Evolutionary conservation across 2,113 vertebrate species (phyloP).

Genomic region (Triplophysa tibetana): DNA sequence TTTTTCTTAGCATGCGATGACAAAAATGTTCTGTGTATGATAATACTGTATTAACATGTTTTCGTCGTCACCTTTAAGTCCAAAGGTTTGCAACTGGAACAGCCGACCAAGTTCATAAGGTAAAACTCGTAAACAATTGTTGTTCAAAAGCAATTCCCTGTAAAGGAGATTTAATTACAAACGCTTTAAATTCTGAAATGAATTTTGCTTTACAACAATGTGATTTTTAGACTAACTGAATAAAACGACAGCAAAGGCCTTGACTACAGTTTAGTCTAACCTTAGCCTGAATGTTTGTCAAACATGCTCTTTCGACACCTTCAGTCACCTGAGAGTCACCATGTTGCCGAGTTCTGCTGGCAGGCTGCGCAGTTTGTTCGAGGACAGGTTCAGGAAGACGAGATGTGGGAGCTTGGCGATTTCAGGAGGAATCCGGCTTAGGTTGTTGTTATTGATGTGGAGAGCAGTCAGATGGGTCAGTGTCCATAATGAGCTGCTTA

Average conservation of each 20-base stretch:
- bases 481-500: constrained; percentile 93
- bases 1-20: not conserved
- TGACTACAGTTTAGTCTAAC: not conserved
- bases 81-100: constrained; percentile 96
- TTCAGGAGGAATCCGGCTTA: constrained; percentile 96
- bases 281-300: too few relatives aligned
- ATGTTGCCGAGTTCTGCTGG: constrained; percentile 99
- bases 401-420: constrained; percentile 98
- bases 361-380: constrained; percentile 99
- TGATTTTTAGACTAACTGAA: not conserved
- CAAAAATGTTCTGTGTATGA: not conserved
- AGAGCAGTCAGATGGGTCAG: constrained; percentile 96
- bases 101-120: constrained; percentile 99
- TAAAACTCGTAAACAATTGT: constrained; percentile 99
- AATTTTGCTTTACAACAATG: not conserved
- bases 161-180: not conserved
- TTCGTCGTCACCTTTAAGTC: constrained; percentile 87
- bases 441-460: constrained; percentile 98
- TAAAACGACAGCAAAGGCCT: not conserved
- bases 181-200: not conserved
- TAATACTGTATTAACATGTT: not conserved
- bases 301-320: not conserved
- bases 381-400: constrained; percentile 97
- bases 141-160: constrained; percentile 99
- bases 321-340: constrained; percentile 94